Percentiles rank a stretch among this genome's conserved stretches.
These are phyloP conservation scores for Saimiri boliviensis DNA, from an alignment of 2,113 vertebrate genomes.

Conservation along the genomic window DNA sequence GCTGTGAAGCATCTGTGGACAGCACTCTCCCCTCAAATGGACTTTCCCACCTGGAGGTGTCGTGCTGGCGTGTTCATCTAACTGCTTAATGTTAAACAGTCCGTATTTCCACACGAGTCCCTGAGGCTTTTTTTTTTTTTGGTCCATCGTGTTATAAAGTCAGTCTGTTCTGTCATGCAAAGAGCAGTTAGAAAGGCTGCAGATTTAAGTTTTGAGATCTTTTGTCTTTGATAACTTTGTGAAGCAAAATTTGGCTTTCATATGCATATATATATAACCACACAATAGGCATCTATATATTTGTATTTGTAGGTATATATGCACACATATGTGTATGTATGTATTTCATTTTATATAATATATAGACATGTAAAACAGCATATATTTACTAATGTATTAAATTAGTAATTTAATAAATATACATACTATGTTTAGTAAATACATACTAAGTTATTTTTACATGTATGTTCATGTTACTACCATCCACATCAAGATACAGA, in stretches of 20 bases:
- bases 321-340: not conserved
- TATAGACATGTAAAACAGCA: too few relatives aligned
- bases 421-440: too few relatives aligned
- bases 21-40: not conserved
- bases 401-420: too few relatives aligned
- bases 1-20: not conserved
- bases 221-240: conserved; percentile 42
- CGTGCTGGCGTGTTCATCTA: not conserved
- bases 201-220: conserved; percentile 43
- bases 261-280: not conserved
- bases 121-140: not conserved
- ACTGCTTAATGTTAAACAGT: conserved; percentile 26
- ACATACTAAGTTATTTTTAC: too few relatives aligned
- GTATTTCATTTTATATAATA: not conserved
- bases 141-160: conserved; percentile 5
- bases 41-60: not conserved
- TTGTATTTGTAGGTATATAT: not conserved
- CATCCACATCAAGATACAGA: not conserved
- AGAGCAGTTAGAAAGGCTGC: not conserved
- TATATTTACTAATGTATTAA: too few relatives aligned
- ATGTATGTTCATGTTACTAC: not conserved
- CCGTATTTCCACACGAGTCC: not conserved
- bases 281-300: not conserved
- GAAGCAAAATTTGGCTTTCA: conserved; percentile 20
- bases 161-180: not conserved